These are phyloP conservation scores for Choristoneura fumiferana DNA, from an alignment of 1,140 invertebrate genomes.

Conservation along the genomic window DNA sequence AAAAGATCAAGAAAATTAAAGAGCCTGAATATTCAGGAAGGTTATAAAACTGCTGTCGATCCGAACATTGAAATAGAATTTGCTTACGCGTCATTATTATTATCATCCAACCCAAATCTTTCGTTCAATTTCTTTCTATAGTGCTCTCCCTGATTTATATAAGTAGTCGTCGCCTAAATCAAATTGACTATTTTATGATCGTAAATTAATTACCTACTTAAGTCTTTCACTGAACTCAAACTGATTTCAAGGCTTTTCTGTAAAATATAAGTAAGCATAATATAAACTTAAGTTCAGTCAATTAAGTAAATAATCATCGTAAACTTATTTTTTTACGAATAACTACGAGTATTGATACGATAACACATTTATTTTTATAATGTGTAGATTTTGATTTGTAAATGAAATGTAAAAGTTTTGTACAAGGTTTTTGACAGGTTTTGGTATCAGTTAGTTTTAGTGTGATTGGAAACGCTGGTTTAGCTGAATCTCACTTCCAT, in stretches of 20 bases:
- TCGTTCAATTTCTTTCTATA: too few species aligned
- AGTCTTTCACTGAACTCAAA: background rate
- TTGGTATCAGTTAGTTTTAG: too few species aligned
- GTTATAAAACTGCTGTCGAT: background rate
- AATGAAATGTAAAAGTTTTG: too few species aligned
- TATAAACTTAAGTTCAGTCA: background rate
- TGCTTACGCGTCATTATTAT: background rate
- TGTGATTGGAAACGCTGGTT: too few species aligned
- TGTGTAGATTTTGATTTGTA: too few species aligned
- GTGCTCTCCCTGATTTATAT: background rate
- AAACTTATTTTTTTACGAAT: too few species aligned
- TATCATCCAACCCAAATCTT: too few species aligned
- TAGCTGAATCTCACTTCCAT: too few species aligned
- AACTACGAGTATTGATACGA: too few species aligned
- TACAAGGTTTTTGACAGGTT: too few species aligned
- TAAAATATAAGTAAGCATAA: background rate
- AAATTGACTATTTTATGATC: background rate
- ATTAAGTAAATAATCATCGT: background rate
- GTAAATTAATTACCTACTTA: constrained; percentile 1
- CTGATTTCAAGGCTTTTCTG: background rate
- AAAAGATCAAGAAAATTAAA: constrained; percentile 6
- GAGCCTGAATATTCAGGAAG: constrained; percentile 2
- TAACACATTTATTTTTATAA: too few species aligned
- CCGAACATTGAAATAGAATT: background rate
- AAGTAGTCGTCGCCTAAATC: background rate